These are phyloP conservation scores for Dendronephthya gigantea DNA, from an alignment of 64 coral and sea anemone species.

Conservation along the genomic window DNA sequence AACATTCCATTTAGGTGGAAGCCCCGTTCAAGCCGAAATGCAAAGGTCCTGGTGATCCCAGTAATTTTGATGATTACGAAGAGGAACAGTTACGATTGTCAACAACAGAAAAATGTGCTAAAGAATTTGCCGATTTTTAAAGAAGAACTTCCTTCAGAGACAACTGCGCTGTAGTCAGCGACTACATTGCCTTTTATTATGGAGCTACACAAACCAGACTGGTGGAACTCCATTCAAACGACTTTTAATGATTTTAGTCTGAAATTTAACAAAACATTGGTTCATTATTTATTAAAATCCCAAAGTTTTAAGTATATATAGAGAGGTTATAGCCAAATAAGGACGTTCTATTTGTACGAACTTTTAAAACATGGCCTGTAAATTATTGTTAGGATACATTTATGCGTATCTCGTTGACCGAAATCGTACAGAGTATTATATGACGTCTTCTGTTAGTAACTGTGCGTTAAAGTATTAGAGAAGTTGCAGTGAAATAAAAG, in stretches of 20 bases:
- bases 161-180: not conserved
- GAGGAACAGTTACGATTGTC: slow-evolving; percentile 90
- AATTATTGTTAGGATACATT: slow-evolving; percentile 4
- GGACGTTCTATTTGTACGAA: not conserved
- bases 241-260: not conserved
- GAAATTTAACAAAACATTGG: not conserved
- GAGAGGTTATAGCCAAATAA: not conserved
- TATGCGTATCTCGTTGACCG: not conserved
- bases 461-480: not conserved
- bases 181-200: not conserved
- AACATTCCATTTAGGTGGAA: slow-evolving; percentile 52
- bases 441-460: not conserved
- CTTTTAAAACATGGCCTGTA: not conserved
- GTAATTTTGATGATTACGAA: slow-evolving; percentile 99
- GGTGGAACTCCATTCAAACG: not conserved
- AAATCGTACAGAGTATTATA: not conserved
- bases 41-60: slow-evolving; percentile 88
- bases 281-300: slow-evolving; percentile 6
- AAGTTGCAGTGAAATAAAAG: not conserved
- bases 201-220: not conserved
- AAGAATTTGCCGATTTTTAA: slow-evolving; percentile 99
- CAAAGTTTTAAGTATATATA: not conserved
- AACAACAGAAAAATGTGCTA: slow-evolving; percentile 92
- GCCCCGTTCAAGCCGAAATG: slow-evolving; percentile 98
- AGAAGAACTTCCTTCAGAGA: not conserved